These are phyloP conservation scores for Chaetodon auriga DNA, from an alignment of 2,113 vertebrate species.

Conservation along the genomic window DNA sequence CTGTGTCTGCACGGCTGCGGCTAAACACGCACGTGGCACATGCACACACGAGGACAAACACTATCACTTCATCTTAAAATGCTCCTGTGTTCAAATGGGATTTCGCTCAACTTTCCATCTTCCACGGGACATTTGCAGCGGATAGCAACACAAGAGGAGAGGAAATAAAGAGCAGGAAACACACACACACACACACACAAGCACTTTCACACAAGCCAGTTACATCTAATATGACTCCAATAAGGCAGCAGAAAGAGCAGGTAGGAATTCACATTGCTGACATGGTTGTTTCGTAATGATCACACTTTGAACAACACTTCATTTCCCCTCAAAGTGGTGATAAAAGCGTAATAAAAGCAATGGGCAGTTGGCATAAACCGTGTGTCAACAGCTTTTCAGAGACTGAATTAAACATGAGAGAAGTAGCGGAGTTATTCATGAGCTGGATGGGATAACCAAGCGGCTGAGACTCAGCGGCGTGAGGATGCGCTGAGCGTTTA, in stretches of 20 bases:
- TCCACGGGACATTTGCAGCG: not conserved
- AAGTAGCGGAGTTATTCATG: conserved; percentile 73
- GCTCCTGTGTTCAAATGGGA: not conserved
- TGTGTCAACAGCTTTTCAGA: conserved; percentile 68
- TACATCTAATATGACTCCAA: conserved; percentile 39
- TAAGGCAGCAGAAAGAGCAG: conserved; percentile 35
- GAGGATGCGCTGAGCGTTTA: conserved; percentile 54
- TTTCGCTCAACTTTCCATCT: not conserved
- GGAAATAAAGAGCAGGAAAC: conserved; percentile 10
- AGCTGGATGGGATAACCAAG: conserved; percentile 43
- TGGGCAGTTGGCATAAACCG: conserved; percentile 47
- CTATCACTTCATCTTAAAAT: conserved; percentile 29
- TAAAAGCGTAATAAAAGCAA: conserved; percentile 68
- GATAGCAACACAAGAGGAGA: not conserved
- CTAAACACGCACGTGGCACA: conserved; percentile 16
- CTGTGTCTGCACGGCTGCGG: conserved; percentile 70
- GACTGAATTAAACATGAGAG: conserved; percentile 75
- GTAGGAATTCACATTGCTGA: conserved; percentile 56
- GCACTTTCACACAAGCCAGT: conserved; percentile 55
- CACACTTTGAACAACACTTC: conserved; percentile 51
- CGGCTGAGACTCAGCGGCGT: conserved; percentile 8
- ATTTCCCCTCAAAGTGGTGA: conserved; percentile 54
- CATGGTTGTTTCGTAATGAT: conserved; percentile 46
- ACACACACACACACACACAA: conserved; percentile 5
- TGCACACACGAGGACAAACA: conserved; percentile 9